Conservation (phyloP, 2,797 vertebrate species). For the Lacerta bilineata region DNA sequence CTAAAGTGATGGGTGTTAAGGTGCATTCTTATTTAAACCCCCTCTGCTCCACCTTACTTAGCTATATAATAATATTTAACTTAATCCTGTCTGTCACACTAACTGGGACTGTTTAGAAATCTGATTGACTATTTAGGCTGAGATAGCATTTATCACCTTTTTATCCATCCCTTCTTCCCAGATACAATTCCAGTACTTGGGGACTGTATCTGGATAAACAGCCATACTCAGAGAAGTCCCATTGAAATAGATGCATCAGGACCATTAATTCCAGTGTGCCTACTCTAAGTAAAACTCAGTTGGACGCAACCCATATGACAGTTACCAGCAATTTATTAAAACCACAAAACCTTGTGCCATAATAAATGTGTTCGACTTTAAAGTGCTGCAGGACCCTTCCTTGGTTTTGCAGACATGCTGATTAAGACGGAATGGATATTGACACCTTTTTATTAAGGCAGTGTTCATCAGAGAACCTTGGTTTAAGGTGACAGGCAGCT, state of each 20-base stretch:
- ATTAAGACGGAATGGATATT: not conserved
- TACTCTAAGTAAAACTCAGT: too few relatives aligned
- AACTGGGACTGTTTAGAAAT: not conserved
- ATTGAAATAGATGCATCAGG: too few relatives aligned
- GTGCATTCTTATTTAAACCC: not conserved
- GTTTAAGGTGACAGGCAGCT: not conserved
- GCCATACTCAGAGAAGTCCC: too few relatives aligned
- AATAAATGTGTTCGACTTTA: too few relatives aligned
- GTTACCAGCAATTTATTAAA: not conserved
- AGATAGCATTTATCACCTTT: not conserved
- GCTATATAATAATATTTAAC: not conserved
- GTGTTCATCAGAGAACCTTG: not conserved
- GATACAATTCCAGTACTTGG: too few relatives aligned
- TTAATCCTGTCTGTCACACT: not conserved
- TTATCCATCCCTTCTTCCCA: not conserved
- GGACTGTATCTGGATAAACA: too few relatives aligned
- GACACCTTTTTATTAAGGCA: not conserved
- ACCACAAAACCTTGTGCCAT: too few relatives aligned
- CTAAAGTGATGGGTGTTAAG: slow-evolving; percentile 36
- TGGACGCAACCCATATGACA: not conserved
- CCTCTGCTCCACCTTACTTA: not conserved
- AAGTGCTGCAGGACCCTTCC: too few relatives aligned
- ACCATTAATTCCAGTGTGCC: too few relatives aligned
- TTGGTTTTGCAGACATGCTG: too few relatives aligned
- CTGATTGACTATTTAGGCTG: not conserved